Conservation (phyloP, 2,797 vertebrate genomes). For the Leuciscus waleckii region DNA sequence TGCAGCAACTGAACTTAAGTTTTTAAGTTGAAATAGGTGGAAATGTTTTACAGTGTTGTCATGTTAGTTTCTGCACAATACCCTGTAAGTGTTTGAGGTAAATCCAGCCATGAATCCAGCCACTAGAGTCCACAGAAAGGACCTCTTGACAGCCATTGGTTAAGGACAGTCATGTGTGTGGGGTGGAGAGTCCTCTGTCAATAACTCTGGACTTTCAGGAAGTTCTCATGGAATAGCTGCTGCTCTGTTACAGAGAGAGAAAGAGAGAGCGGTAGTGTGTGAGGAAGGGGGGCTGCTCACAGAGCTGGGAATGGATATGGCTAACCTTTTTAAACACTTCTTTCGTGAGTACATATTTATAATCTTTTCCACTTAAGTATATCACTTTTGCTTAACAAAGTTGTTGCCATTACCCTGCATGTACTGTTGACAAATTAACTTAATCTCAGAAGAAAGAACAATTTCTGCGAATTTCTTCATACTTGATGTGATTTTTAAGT, state of each 20-base stretch:
- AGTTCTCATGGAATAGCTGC: constrained; percentile 60
- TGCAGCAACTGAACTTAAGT: not conserved
- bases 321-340: constrained; percentile 84
- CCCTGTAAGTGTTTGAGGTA: constrained; percentile 24
- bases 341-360: constrained; percentile 83
- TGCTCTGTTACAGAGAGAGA: constrained; percentile 45
- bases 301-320: constrained; percentile 52
- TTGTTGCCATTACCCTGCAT: constrained; percentile 11
- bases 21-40: not conserved
- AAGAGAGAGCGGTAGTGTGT: constrained; percentile 31
- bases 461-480: not conserved
- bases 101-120: constrained; percentile 21
- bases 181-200: constrained; percentile 73
- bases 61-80: constrained; percentile 35
- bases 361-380: constrained; percentile 43
- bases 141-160: constrained; percentile 55
- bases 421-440: not conserved
- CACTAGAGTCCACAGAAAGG: constrained; percentile 21
- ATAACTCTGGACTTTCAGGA: constrained; percentile 75
- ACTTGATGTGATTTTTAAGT: constrained; percentile 21
- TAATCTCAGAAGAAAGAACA: not conserved
- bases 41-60: not conserved
- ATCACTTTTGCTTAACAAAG: not conserved
- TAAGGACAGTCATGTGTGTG: constrained; percentile 70
- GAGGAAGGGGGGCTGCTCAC: constrained; percentile 37